phyloP scores from a whole-genome alignment of 2,113 vertebrate genomes.

The Picathartes gymnocephalus region DNA sequence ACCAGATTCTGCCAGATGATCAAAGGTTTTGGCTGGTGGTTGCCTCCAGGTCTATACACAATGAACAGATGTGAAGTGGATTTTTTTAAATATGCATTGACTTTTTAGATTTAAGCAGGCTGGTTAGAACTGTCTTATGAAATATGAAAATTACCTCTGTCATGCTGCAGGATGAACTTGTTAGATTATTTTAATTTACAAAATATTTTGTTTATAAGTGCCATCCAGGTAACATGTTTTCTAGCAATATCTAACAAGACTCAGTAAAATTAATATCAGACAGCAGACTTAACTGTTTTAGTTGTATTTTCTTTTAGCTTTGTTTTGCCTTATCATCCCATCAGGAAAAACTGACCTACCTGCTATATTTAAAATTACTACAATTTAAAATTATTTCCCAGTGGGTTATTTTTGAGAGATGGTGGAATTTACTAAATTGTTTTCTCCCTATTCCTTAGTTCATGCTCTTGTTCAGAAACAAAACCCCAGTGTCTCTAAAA shows the following conservation, averaged over 20 bases:
- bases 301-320: not conserved
- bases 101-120: not conserved
- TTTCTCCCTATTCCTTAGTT: not conserved
- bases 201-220: not conserved
- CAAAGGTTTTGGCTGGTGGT: conserved; percentile 25
- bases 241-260: not conserved
- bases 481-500: not conserved
- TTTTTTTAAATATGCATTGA: not conserved
- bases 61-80: conserved; percentile 22
- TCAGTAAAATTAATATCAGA: not conserved
- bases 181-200: not conserved
- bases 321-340: not conserved
- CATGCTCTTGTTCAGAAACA: not conserved
- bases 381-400: not conserved
- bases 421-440: not conserved
- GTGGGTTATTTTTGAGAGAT: not conserved
- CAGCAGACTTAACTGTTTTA: not conserved
- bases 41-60: conserved; percentile 18
- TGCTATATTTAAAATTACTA: not conserved
- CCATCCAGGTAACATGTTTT: not conserved
- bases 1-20: conserved; percentile 6
- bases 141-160: not conserved
- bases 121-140: not conserved
- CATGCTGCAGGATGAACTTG: not conserved
- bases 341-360: not conserved